Base-by-base conservation (phyloP, 2,888 invertebrate genomes). In the Sinelater perroti region DNA sequence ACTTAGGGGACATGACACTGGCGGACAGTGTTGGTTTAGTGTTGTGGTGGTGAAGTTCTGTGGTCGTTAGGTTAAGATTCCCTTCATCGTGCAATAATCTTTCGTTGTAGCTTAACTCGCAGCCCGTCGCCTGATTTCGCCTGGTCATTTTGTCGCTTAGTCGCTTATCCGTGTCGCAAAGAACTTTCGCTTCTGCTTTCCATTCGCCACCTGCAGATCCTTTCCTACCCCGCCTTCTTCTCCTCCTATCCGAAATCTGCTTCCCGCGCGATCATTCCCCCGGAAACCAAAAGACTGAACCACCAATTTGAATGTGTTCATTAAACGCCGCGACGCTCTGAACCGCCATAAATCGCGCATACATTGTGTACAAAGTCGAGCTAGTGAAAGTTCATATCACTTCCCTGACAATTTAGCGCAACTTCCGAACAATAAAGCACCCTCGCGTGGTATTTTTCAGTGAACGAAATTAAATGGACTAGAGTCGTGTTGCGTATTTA, bases 11-110 rank as follows among this genome's bases (percentile, higher is more conserved):
- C 66, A 69, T 63, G 69, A 65, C 66, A 70, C 58, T 68, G 66
- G 66, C 63, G 66, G 67, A 70, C 77, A 77, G 77, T 77, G 76
- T 76, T 75, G 74, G 75, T 77, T 76, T 73, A 72, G 75, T 77
- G 76, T 76, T 76, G 78, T 78, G 75, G 69, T 73, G 73, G 77
- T 77, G 77, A 71, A 73, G 77, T 78, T 67, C 74, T 75, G 77
- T 78, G 76, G 72, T 77, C 76, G 78, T 77, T 75, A 72, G 70
- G 61, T 61, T 61, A 57, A 51, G 57, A 52, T 46, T 50, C 50
- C 51, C 51, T 54, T 55, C 26, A 46, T 21, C 38, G 57, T 57
- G 57, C 57, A 57, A 57, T 57, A 56, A 47, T 24, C 30, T 14
- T 50, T 50, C 42, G 24, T 45, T 30, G 45, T 46, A 51, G 38